Evolutionary conservation across 2,113 vertebrate species (phyloP).

Genomic region (Dendropsophus ebraccatus): DNA sequence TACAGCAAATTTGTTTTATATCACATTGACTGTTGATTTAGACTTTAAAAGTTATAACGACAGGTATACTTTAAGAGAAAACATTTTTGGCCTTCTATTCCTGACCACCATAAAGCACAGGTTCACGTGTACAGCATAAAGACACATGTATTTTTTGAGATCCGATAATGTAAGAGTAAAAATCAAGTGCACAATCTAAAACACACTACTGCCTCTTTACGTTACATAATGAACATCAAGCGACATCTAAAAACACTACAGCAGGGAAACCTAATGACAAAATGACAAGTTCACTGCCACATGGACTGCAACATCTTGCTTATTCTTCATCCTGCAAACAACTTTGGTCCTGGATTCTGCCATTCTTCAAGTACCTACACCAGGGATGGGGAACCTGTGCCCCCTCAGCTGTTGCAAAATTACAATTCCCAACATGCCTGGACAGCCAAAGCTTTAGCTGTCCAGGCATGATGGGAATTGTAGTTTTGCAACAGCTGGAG

Average conservation of each 20-base stretch:
- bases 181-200: background rate
- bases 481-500: too few relatives aligned
- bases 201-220: background rate
- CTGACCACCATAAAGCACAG: background rate
- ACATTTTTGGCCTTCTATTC: background rate
- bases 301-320: conserved; percentile 32
- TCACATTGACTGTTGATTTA: too few relatives aligned
- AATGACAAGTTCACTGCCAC: background rate
- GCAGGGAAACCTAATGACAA: background rate
- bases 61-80: too few relatives aligned
- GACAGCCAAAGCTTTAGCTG: too few relatives aligned
- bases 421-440: too few relatives aligned
- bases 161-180: background rate
- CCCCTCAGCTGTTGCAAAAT: too few relatives aligned
- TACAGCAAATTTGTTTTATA: too few relatives aligned
- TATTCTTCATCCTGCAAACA: background rate
- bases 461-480: too few relatives aligned
- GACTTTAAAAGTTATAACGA: too few relatives aligned
- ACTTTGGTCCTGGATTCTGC: background rate
- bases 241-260: conserved; percentile 19
- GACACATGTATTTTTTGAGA: background rate
- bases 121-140: conserved; percentile 14
- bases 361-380: background rate
- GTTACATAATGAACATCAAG: background rate
- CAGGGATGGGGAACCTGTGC: too few relatives aligned